Evolutionary conservation across 2,888 invertebrate species (phyloP), one percentile per base, ranked within the genome.

Genomic region (Alitta virens): DNA sequence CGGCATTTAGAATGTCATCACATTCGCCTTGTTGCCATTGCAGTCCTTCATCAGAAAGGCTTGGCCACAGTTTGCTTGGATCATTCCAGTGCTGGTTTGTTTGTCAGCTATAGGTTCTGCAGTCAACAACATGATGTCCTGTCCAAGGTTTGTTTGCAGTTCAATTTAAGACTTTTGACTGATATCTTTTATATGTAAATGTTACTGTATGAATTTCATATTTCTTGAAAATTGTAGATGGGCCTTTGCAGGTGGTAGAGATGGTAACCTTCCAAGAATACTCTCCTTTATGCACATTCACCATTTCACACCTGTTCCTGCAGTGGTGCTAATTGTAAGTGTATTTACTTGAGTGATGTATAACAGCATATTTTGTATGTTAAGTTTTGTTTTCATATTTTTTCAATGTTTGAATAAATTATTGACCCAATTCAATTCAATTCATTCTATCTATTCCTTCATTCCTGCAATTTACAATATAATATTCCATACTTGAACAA

Each of bases 301-400:
- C 18, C 50, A 63, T 33, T 54, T 66, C 16, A 72, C 70, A 9
- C 74, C 74, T 9, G 62, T 74, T 16, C 70, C 71, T 5, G 70
- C 74, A 24, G 66, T 72, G 21, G 33, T 70, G n/a, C 66, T 71
- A 51, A 72, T 70, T 5, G 72, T 72, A 61, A 64, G 68, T 66
- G 3, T 12, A 21, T 46, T 21, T 46, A 46, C 18, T 46, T 46
- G 9, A 40, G 9, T 16, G 9, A 12, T 40, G 40, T 9, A 12
- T 12, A 16, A 16, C 12, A 40, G 16, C 40, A 9, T 16, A 16
- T 40, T n/a, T n/a, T n/a, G n/a, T n/a, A n/a, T n/a, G n/a, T n/a
- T n/a, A n/a, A n/a, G n/a, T n/a, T n/a, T n/a, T n/a, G n/a, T n/a
- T n/a, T n/a, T n/a, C n/a, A n/a, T n/a, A n/a, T n/a, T n/a, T n/a